These are phyloP conservation scores for Ypsolopha scabrella DNA, from an alignment of 2,888 invertebrate genomes.

Conservation along the genomic window DNA sequence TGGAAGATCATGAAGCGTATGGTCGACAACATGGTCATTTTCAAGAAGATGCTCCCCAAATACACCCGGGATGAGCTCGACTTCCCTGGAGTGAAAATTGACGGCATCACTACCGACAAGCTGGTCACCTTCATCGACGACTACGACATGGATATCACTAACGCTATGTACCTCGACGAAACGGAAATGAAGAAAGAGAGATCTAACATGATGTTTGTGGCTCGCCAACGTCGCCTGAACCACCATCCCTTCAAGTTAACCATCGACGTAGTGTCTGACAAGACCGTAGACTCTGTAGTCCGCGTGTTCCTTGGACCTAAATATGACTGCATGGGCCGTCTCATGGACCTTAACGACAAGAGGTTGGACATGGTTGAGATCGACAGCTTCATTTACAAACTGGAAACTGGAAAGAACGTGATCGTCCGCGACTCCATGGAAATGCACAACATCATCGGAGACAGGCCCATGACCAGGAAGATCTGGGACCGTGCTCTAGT, in stretches of 20 bases:
- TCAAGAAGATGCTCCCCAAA: slow-evolving; percentile 68
- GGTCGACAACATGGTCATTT: slow-evolving; percentile 64
- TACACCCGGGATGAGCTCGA: slow-evolving; percentile 73
- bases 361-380: slow-evolving; percentile 57
- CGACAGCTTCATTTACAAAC: slow-evolving; percentile 69
- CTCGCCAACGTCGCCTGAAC: slow-evolving; percentile 74
- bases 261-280: slow-evolving; percentile 68
- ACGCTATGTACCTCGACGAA: slow-evolving; percentile 66
- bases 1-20: slow-evolving; percentile 76
- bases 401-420: slow-evolving; percentile 75
- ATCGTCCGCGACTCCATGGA: slow-evolving; percentile 77
- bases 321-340: slow-evolving; percentile 73
- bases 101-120: slow-evolving; percentile 72
- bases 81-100: slow-evolving; percentile 75
- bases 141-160: slow-evolving; percentile 75
- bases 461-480: slow-evolving; percentile 61
- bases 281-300: slow-evolving; percentile 71
- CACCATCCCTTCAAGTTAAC: slow-evolving; percentile 74
- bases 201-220: slow-evolving; percentile 59
- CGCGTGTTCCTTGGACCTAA: slow-evolving; percentile 79
- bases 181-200: slow-evolving; percentile 57
- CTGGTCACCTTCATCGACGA: slow-evolving; percentile 78
- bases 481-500: slow-evolving; percentile 28
- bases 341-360: slow-evolving; percentile 58
- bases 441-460: slow-evolving; percentile 72